phyloP scores from a whole-genome alignment of 2,113 vertebrate species.

The Uria lomvia region DNA sequence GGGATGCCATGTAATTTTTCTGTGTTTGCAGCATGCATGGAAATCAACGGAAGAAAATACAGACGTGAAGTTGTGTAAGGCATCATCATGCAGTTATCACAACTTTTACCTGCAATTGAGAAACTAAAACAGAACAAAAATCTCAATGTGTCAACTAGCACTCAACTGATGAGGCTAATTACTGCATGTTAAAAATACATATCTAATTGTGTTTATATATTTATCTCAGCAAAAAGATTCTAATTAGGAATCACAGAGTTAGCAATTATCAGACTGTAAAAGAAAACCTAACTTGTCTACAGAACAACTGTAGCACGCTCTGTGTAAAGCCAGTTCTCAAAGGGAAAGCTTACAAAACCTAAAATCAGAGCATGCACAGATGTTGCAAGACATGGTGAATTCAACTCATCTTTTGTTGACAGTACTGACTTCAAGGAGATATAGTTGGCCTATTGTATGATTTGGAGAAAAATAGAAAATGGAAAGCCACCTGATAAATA shows the following conservation, averaged over 20 bases:
- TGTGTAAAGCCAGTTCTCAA: neutral
- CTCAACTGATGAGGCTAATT: neutral
- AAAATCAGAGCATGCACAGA: neutral
- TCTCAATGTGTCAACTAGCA: neutral
- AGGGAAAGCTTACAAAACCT: neutral
- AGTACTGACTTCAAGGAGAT: neutral
- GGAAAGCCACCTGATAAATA: neutral
- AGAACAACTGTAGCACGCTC: neutral
- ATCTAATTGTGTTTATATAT: conserved; percentile 30
- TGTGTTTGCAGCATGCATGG: neutral
- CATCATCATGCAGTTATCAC: neutral
- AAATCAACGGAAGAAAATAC: neutral
- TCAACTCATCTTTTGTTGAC: neutral
- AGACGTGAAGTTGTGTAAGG: neutral
- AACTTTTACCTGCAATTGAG: neutral
- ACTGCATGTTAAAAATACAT: neutral
- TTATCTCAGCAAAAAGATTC: conserved; percentile 51
- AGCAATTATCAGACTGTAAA: conserved; percentile 21
- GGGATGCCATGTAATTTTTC: neutral
- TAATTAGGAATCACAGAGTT: conserved; percentile 49
- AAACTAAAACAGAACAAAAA: neutral
- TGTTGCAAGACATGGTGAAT: neutral
- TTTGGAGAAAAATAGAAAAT: neutral
- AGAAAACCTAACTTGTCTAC: neutral
- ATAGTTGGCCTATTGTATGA: neutral